phyloP scores from a whole-genome alignment of 2,113 vertebrate genomes.

The Urocolius indicus region DNA sequence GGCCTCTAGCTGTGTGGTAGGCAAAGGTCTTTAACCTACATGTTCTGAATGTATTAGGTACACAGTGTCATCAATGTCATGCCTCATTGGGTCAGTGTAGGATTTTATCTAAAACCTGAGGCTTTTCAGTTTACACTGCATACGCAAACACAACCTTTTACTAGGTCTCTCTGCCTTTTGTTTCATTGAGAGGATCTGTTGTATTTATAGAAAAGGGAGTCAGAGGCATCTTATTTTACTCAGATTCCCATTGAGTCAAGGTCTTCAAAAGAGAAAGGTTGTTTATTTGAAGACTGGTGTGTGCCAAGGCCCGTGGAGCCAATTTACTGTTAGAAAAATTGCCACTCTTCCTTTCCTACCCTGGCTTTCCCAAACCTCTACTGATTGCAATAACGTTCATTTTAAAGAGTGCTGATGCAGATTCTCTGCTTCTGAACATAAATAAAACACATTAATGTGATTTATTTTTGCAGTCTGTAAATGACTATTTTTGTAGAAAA shows the following conservation, averaged over 20 bases:
- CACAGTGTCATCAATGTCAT: constrained; percentile 58
- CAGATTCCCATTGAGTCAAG: not conserved
- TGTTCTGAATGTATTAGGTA: constrained; percentile 43
- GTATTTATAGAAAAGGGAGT: constrained; percentile 55
- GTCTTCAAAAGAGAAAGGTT: constrained; percentile 44
- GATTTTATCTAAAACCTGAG: constrained; percentile 71
- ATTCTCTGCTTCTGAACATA: not conserved
- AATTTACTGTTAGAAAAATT: not conserved
- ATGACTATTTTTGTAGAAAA: not conserved
- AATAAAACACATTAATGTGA: not conserved
- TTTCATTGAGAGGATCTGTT: constrained; percentile 45
- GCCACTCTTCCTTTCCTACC: not conserved
- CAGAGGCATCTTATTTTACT: constrained; percentile 42
- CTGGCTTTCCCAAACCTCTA: not conserved
- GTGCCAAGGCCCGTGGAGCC: constrained; percentile 1
- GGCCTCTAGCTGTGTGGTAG: constrained; percentile 69
- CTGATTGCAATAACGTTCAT: not conserved
- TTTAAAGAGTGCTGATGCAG: not conserved
- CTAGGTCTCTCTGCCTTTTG: constrained; percentile 59
- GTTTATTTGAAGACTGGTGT: constrained; percentile 46
- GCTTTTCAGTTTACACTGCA: constrained; percentile 69
- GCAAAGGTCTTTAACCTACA: constrained; percentile 61
- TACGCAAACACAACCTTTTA: constrained; percentile 62
- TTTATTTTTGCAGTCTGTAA: not conserved
- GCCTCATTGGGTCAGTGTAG: constrained; percentile 59